Percentiles rank a stretch among this genome's conserved stretches.
Conservation (phyloP, 92 coral and sea anemone genomes). For the Virgularia gustaviana region DNA sequence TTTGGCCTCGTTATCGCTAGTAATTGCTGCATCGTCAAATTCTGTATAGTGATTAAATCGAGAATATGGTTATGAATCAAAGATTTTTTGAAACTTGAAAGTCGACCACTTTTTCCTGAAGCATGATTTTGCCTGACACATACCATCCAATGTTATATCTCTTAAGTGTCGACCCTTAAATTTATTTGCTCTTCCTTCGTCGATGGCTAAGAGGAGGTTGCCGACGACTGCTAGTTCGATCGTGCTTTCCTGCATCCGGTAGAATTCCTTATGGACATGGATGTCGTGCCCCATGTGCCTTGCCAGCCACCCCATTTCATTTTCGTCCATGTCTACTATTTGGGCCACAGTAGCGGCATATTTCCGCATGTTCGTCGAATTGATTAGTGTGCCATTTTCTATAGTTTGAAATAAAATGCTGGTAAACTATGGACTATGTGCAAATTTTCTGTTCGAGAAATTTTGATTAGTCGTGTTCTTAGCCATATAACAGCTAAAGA, state of each 20-base stretch:
- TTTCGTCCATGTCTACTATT: constrained; percentile 22
- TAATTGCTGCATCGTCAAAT: too few relatives aligned
- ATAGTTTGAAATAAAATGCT: too few relatives aligned
- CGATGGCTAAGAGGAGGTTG: constrained; percentile 38
- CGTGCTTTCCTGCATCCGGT: constrained; percentile 42
- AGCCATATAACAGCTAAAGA: too few relatives aligned
- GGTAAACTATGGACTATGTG: too few relatives aligned
- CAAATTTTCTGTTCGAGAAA: too few relatives aligned
- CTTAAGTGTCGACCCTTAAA: background rate
- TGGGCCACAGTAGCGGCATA: constrained; percentile 28
- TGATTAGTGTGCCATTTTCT: background rate
- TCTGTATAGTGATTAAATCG: too few relatives aligned
- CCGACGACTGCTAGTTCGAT: constrained; percentile 45
- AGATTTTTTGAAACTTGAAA: too few relatives aligned
- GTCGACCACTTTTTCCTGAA: too few relatives aligned
- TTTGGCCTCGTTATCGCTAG: too few relatives aligned
- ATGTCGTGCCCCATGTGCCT: constrained; percentile 44
- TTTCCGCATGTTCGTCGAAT: background rate
- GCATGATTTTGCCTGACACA: too few relatives aligned
- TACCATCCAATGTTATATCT: constrained; percentile 2
- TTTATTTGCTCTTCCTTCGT: constrained; percentile 25
- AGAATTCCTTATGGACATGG: constrained; percentile 39
- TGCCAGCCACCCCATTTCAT: constrained; percentile 38
- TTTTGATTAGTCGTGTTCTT: too few relatives aligned
- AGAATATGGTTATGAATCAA: too few relatives aligned